These are phyloP conservation scores for Archips crataeganus DNA, from an alignment of 2,888 invertebrate genomes.

Conservation along the genomic window DNA sequence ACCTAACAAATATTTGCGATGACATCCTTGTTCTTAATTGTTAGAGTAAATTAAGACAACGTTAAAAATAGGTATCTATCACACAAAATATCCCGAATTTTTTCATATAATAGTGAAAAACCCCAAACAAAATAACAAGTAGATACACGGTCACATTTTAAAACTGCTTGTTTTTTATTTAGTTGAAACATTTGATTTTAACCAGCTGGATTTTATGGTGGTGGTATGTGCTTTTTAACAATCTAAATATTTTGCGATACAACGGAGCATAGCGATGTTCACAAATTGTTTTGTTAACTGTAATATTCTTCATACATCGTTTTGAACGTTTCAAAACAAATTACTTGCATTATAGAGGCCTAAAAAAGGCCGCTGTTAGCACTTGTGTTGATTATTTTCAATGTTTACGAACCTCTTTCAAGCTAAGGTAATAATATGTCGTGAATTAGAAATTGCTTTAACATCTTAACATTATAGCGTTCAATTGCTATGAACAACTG, in stretches of 20 bases:
- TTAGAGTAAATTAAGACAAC: too few species aligned
- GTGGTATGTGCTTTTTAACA: not conserved
- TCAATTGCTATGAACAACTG: conserved; percentile 45
- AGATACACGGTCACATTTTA: too few species aligned
- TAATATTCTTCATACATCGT: not conserved
- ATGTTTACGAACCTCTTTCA: not conserved
- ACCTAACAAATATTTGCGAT: too few species aligned
- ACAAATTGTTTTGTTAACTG: not conserved
- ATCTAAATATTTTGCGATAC: not conserved
- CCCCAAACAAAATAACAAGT: too few species aligned
- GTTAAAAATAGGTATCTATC: too few species aligned
- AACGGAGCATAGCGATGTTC: not conserved
- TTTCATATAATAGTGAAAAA: too few species aligned
- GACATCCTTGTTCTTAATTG: too few species aligned
- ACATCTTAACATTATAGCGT: conserved; percentile 13
- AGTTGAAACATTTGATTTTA: too few species aligned
- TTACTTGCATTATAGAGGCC: not conserved
- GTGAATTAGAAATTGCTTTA: conserved; percentile 19
- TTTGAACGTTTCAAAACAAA: not conserved
- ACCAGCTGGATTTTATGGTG: not conserved
- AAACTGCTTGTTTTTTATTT: too few species aligned
- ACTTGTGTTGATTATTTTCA: not conserved
- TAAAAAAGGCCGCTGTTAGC: not conserved
- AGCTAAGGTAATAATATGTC: conserved; percentile 9
- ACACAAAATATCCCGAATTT: too few species aligned